phyloP scores from a whole-genome alignment of 1,140 invertebrate genomes.

The Lerema accius region DNA sequence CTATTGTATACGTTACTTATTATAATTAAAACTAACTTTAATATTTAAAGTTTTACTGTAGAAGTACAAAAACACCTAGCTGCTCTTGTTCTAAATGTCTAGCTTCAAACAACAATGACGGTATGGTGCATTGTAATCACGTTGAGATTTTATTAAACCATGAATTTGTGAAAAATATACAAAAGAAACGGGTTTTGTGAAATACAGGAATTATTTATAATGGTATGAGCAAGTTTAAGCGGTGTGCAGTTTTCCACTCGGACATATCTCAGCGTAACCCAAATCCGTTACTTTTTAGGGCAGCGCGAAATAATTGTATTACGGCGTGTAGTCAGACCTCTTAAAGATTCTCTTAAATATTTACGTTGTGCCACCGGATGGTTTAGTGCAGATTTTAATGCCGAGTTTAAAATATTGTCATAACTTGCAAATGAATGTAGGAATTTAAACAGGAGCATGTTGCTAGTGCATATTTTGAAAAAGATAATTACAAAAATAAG shows the following conservation, averaged over 20 bases:
- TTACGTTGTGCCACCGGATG: conserved; percentile 3
- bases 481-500: no score
- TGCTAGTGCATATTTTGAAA: no score
- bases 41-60: neutral
- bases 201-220: conserved; percentile 29
- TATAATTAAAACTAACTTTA: neutral
- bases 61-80: neutral
- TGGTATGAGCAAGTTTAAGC: conserved; percentile 25
- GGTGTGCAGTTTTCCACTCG: conserved; percentile 34
- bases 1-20: no score
- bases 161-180: conserved; percentile 13
- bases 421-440: no score
- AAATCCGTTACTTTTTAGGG: conserved; percentile 31
- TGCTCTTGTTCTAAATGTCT: neutral
- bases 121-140: conserved; percentile 18
- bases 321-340: conserved; percentile 19
- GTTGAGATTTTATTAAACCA: conserved; percentile 4
- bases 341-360: neutral
- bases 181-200: conserved; percentile 17
- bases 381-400: neutral
- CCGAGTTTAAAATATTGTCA: no score
- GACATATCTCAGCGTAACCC: conserved; percentile 27
- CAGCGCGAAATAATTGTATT: conserved; percentile 27
- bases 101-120: conserved; percentile 6
- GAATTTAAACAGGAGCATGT: no score